Conservation (phyloP, 2,797 vertebrate species). For the Falco columbarius region DNA sequence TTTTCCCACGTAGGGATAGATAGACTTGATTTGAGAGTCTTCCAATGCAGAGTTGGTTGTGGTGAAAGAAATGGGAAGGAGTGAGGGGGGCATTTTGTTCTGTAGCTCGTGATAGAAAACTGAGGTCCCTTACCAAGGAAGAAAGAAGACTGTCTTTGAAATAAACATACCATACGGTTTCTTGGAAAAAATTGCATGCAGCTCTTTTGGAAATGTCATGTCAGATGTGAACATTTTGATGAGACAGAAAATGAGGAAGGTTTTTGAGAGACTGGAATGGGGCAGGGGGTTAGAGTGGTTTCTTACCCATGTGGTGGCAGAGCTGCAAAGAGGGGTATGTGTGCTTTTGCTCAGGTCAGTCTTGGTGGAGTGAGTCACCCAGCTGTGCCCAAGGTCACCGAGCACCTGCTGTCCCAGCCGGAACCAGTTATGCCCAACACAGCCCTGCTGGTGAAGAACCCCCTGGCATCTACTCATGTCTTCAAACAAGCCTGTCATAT, state of each 20-base stretch:
- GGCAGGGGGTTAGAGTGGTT: not conserved
- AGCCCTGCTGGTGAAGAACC: conserved; percentile 93
- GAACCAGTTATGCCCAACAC: conserved; percentile 81
- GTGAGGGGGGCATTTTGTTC: not conserved
- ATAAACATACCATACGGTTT: not conserved
- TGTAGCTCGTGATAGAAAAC: not conserved
- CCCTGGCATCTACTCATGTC: conserved; percentile 90
- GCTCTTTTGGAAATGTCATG: not conserved
- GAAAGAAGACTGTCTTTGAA: not conserved
- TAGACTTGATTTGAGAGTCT: not conserved
- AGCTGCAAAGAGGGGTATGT: not conserved
- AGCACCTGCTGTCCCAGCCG: conserved; percentile 62
- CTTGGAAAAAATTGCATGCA: not conserved
- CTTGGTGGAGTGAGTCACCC: conserved; percentile 42
- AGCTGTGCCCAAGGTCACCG: conserved; percentile 31
- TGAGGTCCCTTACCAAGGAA: not conserved
- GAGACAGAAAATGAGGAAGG: not conserved
- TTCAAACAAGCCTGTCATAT: conserved; percentile 96
- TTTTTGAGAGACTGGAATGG: not conserved
- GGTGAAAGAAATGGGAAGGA: not conserved
- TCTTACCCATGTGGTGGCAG: not conserved
- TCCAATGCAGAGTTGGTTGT: not conserved
- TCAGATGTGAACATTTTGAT: not conserved
- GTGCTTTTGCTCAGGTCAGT: conserved; percentile 24
- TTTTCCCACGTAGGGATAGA: not conserved